phyloP scores from a whole-genome alignment of 2,113 vertebrate genomes.

The Oncorhynchus clarkii region DNA sequence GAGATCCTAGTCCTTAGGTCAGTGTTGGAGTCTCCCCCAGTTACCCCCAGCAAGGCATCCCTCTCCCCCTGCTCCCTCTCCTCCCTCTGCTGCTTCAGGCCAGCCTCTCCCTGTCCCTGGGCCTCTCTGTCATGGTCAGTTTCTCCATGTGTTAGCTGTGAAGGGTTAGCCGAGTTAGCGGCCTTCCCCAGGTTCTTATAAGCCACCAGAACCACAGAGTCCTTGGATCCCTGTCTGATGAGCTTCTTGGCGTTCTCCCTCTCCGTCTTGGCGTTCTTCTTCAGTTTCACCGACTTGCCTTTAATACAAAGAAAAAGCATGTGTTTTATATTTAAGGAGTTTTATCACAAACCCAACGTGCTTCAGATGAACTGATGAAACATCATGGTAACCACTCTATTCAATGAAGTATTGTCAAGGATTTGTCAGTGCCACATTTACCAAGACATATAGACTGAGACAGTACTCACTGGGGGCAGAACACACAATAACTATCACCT shows the following conservation, averaged over 20 bases:
- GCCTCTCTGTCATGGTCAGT: constrained; percentile 46
- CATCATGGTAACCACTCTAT: too few relatives aligned
- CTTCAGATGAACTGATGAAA: too few relatives aligned
- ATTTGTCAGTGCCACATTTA: too few relatives aligned
- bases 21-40: constrained; percentile 36
- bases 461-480: too few relatives aligned
- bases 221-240: constrained; percentile 89
- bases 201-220: constrained; percentile 93
- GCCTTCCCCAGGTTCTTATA: constrained; percentile 90
- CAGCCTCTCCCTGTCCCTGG: constrained; percentile 76
- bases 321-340: too few relatives aligned
- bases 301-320: too few relatives aligned
- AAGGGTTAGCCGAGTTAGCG: constrained; percentile 38
- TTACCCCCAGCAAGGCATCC: constrained; percentile 51
- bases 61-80: constrained; percentile 77
- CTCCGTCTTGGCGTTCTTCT: constrained; percentile 86
- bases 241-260: constrained; percentile 92
- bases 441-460: too few relatives aligned
- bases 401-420: too few relatives aligned
- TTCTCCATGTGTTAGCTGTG: constrained; percentile 57
- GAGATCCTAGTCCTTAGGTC: constrained; percentile 64
- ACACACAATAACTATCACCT: too few relatives aligned
- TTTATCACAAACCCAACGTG: too few relatives aligned
- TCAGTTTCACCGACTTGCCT: constrained; percentile 90
- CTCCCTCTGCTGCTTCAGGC: constrained; percentile 66